A percentile compares a stretch with the other conserved stretches of the same genome.
These are phyloP conservation scores for Pantelozetes paolii DNA, from an alignment of 2,888 invertebrate species.

Conservation along the genomic window DNA sequence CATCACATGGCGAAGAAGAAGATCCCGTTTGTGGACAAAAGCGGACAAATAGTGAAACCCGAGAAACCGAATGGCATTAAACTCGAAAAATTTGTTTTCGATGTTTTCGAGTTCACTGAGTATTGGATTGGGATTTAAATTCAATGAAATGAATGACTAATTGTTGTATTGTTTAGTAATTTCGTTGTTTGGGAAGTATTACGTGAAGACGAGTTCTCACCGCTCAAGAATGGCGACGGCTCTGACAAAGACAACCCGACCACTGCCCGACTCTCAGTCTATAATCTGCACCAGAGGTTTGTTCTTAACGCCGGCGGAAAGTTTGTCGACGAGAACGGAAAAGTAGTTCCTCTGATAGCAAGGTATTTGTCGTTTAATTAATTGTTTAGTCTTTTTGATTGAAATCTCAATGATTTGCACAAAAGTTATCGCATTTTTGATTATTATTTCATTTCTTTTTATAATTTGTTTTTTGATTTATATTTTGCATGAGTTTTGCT, in stretches of 20 bases:
- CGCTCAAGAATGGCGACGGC: slow-evolving; percentile 86
- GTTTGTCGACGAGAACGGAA: slow-evolving; percentile 57
- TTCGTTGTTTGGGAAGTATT: slow-evolving; percentile 90
- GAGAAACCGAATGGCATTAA: slow-evolving; percentile 89
- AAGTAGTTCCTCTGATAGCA: slow-evolving; percentile 54
- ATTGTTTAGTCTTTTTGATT: slow-evolving; percentile 23
- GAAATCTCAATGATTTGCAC: slow-evolving; percentile 12
- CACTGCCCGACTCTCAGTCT: slow-evolving; percentile 63
- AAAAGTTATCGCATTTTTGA: slow-evolving; percentile 14
- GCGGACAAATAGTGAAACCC: slow-evolving; percentile 69
- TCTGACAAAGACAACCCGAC: slow-evolving; percentile 84
- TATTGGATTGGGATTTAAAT: slow-evolving; percentile 48
- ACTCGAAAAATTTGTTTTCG: slow-evolving; percentile 98
- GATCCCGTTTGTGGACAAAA: slow-evolving; percentile 73
- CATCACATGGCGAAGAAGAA: slow-evolving; percentile 97
- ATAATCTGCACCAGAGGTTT: slow-evolving; percentile 59
- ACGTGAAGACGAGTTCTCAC: slow-evolving; percentile 90
- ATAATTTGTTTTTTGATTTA: neutral
- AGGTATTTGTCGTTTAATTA: slow-evolving; percentile 49
- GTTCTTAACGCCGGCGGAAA: slow-evolving; percentile 75
- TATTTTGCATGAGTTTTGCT: slow-evolving; percentile 7
- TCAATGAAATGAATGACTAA: slow-evolving; percentile 17
- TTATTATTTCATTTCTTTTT: slow-evolving; percentile 13
- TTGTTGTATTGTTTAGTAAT: slow-evolving; percentile 8
- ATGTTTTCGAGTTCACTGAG: slow-evolving; percentile 90